A percentile compares a stretch with the other conserved stretches of the same genome.
phyloP scores from a whole-genome alignment of 2,113 vertebrate species.

The Delphinus delphis region DNA sequence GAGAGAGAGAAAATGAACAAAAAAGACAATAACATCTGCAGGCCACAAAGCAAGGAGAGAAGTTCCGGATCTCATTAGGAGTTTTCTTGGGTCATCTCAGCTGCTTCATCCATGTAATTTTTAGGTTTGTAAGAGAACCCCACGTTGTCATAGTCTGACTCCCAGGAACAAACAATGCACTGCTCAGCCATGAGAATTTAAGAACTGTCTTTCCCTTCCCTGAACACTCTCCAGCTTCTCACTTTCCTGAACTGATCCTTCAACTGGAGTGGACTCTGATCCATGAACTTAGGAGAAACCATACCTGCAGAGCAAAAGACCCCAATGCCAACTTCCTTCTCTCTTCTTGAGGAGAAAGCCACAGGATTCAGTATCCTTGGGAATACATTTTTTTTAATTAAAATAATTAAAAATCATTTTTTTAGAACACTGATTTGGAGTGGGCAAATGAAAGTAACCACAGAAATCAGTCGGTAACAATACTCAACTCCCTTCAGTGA shows the following conservation, averaged over 20 bases:
- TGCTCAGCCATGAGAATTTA: background rate
- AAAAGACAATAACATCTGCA: background rate
- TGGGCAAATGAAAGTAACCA: background rate
- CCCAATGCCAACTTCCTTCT: background rate
- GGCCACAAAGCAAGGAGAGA: background rate
- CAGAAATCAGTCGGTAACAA: background rate
- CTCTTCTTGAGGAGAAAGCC: background rate
- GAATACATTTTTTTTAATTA: background rate
- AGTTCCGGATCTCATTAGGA: fast-evolving
- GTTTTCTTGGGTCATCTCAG: background rate
- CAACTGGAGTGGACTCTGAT: background rate
- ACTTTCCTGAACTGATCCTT: background rate
- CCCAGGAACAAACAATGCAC: background rate
- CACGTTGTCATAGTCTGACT: background rate
- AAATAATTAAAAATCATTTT: background rate
- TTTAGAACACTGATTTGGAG: background rate
- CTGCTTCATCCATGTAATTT: background rate
- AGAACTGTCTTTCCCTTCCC: background rate
- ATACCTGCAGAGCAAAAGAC: background rate
- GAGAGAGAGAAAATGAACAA: background rate
- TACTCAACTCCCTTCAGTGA: background rate
- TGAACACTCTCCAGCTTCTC: background rate
- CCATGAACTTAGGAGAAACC: background rate
- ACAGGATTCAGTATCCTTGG: background rate
- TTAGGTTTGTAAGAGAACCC: background rate